These are phyloP conservation scores for Tragelaphus oryx DNA, from an alignment of 2,797 vertebrate species.

Conservation along the genomic window DNA sequence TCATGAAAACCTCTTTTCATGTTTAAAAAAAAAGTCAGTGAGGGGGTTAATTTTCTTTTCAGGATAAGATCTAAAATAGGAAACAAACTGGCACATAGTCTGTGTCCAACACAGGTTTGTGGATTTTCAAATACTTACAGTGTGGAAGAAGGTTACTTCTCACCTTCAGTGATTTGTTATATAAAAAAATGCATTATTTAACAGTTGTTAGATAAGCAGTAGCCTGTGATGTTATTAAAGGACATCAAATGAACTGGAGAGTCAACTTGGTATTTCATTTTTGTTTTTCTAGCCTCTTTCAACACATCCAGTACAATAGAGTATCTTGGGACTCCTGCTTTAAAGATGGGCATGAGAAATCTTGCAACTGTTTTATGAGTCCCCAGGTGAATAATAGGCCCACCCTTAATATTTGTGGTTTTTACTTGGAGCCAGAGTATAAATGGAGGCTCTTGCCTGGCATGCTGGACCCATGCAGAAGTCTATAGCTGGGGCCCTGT, in stretches of 20 bases:
- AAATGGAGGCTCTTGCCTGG: neutral
- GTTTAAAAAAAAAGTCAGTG: neutral
- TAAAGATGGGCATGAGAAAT: neutral
- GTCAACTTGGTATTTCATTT: neutral
- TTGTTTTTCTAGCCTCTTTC: neutral
- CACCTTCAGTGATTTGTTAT: neutral
- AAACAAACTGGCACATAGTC: neutral
- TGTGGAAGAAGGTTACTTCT: neutral
- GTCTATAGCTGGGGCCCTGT: accelerated
- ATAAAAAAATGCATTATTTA: neutral
- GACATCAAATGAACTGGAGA: neutral
- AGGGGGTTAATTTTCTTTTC: neutral
- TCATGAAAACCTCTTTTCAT: neutral
- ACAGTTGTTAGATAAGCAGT: neutral
- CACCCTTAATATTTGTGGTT: neutral
- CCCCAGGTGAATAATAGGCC: neutral
- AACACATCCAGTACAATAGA: neutral
- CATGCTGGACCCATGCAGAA: neutral
- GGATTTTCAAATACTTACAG: neutral
- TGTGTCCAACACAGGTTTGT: neutral
- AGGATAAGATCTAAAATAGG: neutral
- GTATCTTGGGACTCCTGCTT: neutral
- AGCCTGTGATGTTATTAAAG: neutral
- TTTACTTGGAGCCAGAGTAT: neutral
- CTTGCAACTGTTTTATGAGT: neutral